A percentile compares a stretch with the other conserved stretches of the same genome.
phyloP scores from a whole-genome alignment of 1,140 invertebrate genomes.

The Capitella teleta region DNA sequence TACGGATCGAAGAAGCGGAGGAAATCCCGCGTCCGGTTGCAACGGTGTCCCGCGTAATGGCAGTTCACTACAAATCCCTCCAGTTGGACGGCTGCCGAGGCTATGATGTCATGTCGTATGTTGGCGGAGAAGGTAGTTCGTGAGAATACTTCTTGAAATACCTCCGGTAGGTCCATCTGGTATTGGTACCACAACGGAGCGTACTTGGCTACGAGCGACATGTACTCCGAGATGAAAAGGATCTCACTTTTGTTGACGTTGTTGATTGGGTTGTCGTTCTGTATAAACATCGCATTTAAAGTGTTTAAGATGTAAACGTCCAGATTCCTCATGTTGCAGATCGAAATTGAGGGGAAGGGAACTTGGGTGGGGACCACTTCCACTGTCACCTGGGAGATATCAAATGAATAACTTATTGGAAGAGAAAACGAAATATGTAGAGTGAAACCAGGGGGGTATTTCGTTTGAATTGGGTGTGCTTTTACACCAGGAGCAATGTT shows the following conservation, averaged over 20 bases:
- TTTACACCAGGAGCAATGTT: too few relatives aligned
- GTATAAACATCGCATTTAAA: conserved; percentile 10
- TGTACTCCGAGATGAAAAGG: conserved; percentile 9
- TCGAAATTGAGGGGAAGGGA: conserved; percentile 6
- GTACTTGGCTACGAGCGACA: conserved; percentile 9
- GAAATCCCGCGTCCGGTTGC: conserved; percentile 7
- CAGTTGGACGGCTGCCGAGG: conserved; percentile 7
- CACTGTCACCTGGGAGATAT: conserved; percentile 3
- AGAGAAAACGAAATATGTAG: too few relatives aligned
- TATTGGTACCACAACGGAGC: conserved; percentile 10
- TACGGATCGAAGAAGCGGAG: conserved; percentile 10
- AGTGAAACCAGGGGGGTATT: too few relatives aligned
- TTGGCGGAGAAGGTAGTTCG: conserved; percentile 10
- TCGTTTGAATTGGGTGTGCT: too few relatives aligned
- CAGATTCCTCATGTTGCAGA: conserved; percentile 12
- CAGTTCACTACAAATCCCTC: conserved; percentile 11
- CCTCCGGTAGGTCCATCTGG: conserved; percentile 1
- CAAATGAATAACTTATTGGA: not conserved
- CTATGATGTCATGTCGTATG: conserved; percentile 1
- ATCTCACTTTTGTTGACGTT: conserved; percentile 5
- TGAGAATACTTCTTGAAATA: conserved; percentile 12
- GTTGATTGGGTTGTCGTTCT: conserved; percentile 4
- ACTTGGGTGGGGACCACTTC: conserved; percentile 10
- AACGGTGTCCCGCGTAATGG: conserved; percentile 7
- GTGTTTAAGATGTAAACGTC: conserved; percentile 8